A percentile compares a stretch with the other conserved stretches of the same genome.
These are phyloP conservation scores for Ivindomyrus marchei DNA, from an alignment of 2,113 vertebrate species.

Conservation along the genomic window DNA sequence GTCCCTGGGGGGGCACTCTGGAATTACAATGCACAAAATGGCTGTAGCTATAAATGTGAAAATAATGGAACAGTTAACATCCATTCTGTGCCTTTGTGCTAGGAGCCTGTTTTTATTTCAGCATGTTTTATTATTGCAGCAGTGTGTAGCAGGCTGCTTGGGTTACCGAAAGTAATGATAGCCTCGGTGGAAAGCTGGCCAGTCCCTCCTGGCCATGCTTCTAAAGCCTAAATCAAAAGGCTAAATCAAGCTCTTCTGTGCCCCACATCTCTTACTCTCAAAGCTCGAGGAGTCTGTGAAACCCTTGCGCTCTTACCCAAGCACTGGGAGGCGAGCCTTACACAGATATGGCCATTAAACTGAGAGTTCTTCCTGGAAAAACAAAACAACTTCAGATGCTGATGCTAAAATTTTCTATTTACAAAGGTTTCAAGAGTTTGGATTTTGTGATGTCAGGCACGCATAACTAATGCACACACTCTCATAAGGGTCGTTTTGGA, in stretches of 20 bases:
- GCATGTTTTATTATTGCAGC: background rate
- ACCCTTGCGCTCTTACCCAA: background rate
- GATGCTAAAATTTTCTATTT: background rate
- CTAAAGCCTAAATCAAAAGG: background rate
- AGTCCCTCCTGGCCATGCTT: background rate
- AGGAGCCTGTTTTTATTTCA: background rate
- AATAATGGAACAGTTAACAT: background rate
- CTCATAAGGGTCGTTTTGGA: background rate
- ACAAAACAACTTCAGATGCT: background rate
- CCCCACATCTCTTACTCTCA: slow-evolving; percentile 18
- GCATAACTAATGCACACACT: background rate
- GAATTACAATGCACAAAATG: background rate
- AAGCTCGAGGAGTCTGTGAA: slow-evolving; percentile 24
- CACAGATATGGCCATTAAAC: background rate
- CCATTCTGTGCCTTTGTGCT: background rate
- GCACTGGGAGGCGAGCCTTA: background rate
- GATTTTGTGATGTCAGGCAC: background rate
- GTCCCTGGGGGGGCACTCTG: background rate
- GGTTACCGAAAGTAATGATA: background rate
- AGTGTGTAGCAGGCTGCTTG: background rate
- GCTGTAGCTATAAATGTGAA: background rate
- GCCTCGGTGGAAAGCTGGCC: background rate
- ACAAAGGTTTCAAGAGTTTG: background rate
- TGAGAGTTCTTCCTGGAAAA: background rate
- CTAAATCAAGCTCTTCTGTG: slow-evolving; percentile 9